phyloP scores from a whole-genome alignment of 1,140 invertebrate species.

The Steinernema feltiae region DNA sequence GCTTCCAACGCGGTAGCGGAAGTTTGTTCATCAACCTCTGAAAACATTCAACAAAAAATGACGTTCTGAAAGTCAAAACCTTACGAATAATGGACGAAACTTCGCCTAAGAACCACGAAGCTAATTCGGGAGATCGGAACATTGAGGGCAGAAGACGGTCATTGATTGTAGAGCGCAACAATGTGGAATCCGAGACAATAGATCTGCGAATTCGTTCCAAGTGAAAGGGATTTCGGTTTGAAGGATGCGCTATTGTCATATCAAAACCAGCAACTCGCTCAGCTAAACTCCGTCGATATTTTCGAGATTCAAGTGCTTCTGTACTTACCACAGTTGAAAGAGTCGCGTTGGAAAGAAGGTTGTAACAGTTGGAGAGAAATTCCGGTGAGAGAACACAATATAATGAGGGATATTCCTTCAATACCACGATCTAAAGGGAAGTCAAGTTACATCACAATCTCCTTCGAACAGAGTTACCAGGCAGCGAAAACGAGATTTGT shows the following conservation, averaged over 20 bases:
- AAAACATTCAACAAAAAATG: background rate
- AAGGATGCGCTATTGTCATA: background rate
- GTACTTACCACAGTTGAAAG: background rate
- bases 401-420: background rate
- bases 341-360: background rate
- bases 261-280: background rate
- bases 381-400: background rate
- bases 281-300: background rate
- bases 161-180: background rate
- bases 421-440: background rate
- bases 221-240: background rate
- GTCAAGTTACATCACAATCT: background rate
- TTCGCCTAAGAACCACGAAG: background rate
- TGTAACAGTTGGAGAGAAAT: background rate
- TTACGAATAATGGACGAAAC: background rate
- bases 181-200: background rate
- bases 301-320: background rate
- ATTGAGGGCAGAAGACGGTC: background rate
- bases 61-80: background rate
- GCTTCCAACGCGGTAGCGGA: slow-evolving; percentile 1
- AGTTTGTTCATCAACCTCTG: background rate
- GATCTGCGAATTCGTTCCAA: background rate
- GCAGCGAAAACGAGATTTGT: background rate
- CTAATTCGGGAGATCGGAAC: background rate
- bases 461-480: slow-evolving; percentile 15